Conservation (phyloP, 2,797 vertebrate genomes). For the Enteromius trimaculatus region DNA sequence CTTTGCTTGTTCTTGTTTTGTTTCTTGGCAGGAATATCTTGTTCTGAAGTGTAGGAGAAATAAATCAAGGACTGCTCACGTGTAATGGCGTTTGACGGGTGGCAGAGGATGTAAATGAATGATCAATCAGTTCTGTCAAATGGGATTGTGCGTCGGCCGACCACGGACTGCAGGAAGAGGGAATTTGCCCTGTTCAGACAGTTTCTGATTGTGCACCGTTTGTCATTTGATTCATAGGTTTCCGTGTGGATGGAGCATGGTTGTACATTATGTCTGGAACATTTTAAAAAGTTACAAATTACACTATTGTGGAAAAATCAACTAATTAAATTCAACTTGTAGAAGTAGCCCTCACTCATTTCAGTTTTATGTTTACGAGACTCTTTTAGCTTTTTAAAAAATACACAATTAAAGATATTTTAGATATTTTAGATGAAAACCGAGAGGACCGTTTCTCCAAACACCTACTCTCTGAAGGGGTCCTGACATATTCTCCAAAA, state of each 20-base stretch:
- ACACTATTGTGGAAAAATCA: background rate
- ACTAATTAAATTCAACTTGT: background rate
- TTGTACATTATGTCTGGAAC: background rate
- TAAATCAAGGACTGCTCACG: conserved; percentile 37
- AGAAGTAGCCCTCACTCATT: background rate
- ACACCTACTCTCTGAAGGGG: too few species aligned
- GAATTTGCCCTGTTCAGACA: background rate
- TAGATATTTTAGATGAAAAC: too few species aligned
- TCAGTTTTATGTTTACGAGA: background rate
- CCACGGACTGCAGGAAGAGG: background rate
- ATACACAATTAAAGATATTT: too few species aligned
- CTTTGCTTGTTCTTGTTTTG: background rate
- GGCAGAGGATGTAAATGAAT: conserved; percentile 34
- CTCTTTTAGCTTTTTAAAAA: background rate
- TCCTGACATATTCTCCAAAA: too few species aligned
- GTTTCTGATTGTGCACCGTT: background rate
- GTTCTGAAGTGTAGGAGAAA: conserved; percentile 14
- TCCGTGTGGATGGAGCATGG: background rate
- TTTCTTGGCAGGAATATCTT: conserved; percentile 7
- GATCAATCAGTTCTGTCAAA: conserved; percentile 44
- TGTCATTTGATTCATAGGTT: background rate
- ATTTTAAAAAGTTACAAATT: background rate
- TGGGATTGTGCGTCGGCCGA: conserved; percentile 12
- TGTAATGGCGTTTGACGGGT: conserved; percentile 15
- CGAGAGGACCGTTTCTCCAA: too few species aligned